Conservation (phyloP, 2,113 vertebrate species). For the Sebastes schlegelii region DNA sequence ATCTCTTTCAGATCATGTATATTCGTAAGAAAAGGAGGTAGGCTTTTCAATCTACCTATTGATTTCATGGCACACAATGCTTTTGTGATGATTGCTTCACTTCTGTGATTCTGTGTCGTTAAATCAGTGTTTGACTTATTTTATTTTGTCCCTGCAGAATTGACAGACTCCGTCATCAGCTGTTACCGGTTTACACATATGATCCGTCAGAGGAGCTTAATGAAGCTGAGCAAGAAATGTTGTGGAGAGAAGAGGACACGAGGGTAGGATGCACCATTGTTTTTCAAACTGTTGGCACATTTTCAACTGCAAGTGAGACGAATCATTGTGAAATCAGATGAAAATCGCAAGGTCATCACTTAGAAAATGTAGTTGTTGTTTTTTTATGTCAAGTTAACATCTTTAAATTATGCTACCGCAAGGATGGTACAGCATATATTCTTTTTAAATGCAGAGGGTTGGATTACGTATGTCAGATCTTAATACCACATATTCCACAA, state of each 20-base stretch:
- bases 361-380: neutral
- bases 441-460: neutral
- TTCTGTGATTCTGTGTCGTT: neutral
- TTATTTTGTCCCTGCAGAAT: constrained; percentile 78
- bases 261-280: constrained; percentile 81
- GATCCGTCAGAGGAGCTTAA: constrained; percentile 94
- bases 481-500: neutral
- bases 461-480: too few relatives aligned
- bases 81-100: neutral
- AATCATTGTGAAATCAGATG: neutral
- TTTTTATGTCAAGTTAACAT: neutral
- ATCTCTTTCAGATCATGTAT: constrained; percentile 89
- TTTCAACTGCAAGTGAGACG: neutral
- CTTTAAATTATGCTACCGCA: neutral
- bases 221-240: constrained; percentile 92
- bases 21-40: constrained; percentile 92
- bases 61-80: neutral
- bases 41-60: neutral
- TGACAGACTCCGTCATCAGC: constrained; percentile 92
- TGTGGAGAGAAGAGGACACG: constrained; percentile 89
- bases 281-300: neutral
- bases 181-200: constrained; percentile 95
- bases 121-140: neutral
- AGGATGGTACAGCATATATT: neutral
- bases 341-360: neutral